These are phyloP conservation scores for Phoeniculus purpureus DNA, from an alignment of 2,797 vertebrate genomes.

Conservation along the genomic window DNA sequence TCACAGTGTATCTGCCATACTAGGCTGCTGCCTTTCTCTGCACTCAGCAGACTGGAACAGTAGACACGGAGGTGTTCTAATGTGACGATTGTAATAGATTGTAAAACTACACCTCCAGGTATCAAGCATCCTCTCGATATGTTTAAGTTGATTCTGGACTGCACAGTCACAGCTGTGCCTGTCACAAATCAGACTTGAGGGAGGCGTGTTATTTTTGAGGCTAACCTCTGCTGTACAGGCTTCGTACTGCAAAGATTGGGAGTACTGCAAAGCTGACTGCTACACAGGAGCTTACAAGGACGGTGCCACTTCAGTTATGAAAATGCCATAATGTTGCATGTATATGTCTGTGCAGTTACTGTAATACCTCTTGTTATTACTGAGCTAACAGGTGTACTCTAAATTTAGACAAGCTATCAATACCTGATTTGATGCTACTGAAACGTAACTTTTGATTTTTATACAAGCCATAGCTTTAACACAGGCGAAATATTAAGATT, in stretches of 20 bases:
- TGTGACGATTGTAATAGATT: background rate
- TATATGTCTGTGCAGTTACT: background rate
- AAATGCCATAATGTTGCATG: rapidly evolving
- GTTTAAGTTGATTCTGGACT: background rate
- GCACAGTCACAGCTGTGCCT: background rate
- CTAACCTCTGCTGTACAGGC: background rate
- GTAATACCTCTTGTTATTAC: background rate
- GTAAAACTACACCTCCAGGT: background rate
- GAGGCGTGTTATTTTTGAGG: background rate
- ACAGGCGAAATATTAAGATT: background rate
- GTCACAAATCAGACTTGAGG: background rate
- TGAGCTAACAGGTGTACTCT: background rate
- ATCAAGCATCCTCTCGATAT: rapidly evolving
- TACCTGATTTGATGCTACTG: background rate
- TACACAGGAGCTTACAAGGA: background rate
- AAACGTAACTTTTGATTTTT: background rate
- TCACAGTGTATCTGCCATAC: background rate
- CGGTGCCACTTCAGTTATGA: background rate
- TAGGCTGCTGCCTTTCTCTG: background rate
- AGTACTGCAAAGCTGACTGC: background rate
- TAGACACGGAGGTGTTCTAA: background rate
- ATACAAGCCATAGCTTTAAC: background rate
- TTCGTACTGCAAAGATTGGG: rapidly evolving
- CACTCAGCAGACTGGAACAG: background rate
- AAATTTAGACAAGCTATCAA: background rate